A percentile compares a stretch with the other conserved stretches of the same genome.
These are phyloP conservation scores for Potorous gilbertii DNA, from an alignment of 2,797 vertebrate species.

Conservation along the genomic window DNA sequence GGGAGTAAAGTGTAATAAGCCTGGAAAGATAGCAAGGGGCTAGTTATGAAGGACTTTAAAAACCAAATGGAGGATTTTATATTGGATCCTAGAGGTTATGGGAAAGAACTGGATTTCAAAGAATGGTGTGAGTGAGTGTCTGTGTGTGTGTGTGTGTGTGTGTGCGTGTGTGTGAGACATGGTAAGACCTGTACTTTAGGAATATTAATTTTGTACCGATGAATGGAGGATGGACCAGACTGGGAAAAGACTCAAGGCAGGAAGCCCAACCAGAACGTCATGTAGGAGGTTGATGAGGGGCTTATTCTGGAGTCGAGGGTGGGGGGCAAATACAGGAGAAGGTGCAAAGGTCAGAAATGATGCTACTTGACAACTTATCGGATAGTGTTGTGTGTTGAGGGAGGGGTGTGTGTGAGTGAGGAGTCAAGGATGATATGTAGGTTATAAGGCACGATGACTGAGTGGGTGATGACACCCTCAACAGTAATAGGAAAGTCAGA, in stretches of 20 bases:
- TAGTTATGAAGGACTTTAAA: not conserved
- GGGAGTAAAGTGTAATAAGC: not conserved
- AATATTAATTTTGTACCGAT: not conserved
- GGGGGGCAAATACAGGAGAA: not conserved
- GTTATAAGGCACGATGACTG: not conserved
- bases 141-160: not conserved
- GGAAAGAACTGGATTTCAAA: not conserved
- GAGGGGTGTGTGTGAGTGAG: not conserved
- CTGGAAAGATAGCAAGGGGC: not conserved
- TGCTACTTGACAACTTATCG: not conserved
- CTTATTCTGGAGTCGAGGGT: not conserved
- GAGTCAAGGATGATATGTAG: not conserved
- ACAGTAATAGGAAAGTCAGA: not conserved
- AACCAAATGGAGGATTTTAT: not conserved
- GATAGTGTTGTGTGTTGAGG: not conserved
- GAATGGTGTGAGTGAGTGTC: not conserved
- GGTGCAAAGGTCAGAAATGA: not conserved
- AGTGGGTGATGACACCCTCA: not conserved
- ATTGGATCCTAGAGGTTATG: not conserved
- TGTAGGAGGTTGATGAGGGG: not conserved
- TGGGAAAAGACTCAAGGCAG: not conserved
- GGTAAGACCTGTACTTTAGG: slow-evolving; percentile 1
- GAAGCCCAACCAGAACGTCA: not conserved
- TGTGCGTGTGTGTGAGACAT: not conserved
- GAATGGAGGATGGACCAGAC: not conserved